Evolutionary conservation across 1,140 invertebrate species (phyloP), one percentile per base, ranked within the genome.

Genomic region (Musca domestica): DNA sequence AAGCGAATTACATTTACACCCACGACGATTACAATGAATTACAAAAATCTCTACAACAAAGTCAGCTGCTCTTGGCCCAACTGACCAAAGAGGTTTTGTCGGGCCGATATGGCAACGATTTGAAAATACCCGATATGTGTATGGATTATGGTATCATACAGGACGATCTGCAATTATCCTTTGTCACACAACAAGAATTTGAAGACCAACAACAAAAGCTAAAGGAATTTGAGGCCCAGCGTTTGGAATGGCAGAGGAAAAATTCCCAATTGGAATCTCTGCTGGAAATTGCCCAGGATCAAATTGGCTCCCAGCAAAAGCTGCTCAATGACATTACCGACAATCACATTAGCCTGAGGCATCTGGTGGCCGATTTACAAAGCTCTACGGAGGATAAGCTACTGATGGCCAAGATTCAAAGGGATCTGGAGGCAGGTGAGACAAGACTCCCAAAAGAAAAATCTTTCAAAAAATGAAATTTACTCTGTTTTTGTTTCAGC

Each of bases 181-280:
- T 72, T 63, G 66, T 81, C 47, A 77, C 80, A 0, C 65, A 71
- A 0, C 54, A 54, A 17, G 78, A 81, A 54, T 80, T 73, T 52
- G 72, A 76, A 30, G 49, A 69, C 15, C 73, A 79, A 54, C 71
- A 73, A 14, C 49, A 68, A n/a, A 67, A 71, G 12, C 47, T 78
- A 1, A 27, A 58, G 34, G 69, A 70, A 10, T 71, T 76, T 70
- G 65, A 73, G 20, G 67, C 68, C 15, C 69, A 72, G 20, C 73
- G 78, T 17, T 52, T 70, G 25, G 73, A 74, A 20, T 52, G 84
- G 61, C 66, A 72, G 48, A 67, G 76, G 12, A 81, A 85, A 47
- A 82, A 80, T 41, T 79, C 83, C 22, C 78, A 76, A 52, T 68
- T 85, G 23, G 79, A 81, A 65, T 82, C 78, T 20, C 67, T 77